Evolutionary conservation across 2,113 vertebrate species (phyloP).

Genomic region (Cranoglanis bouderius): DNA sequence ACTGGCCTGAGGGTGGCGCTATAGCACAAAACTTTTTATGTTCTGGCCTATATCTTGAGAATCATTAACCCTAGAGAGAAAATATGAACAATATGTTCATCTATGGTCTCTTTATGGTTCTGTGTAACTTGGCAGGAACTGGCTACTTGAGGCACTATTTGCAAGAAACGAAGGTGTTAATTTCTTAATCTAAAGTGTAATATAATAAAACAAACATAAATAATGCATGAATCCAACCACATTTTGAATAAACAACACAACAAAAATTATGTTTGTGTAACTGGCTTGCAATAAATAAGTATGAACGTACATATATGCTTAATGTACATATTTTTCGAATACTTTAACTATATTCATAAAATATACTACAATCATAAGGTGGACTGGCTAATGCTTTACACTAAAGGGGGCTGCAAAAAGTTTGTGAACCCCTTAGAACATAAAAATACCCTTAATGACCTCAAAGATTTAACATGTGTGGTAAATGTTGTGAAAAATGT

Average conservation of each 20-base stretch:
- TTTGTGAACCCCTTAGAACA: background rate
- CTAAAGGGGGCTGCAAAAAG: background rate
- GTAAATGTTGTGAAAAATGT: no score
- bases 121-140: background rate
- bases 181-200: background rate
- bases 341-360: no score
- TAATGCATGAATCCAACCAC: background rate
- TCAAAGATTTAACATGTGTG: background rate
- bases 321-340: background rate
- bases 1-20: background rate
- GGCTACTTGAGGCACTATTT: background rate
- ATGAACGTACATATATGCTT: background rate
- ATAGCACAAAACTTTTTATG: background rate
- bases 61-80: background rate
- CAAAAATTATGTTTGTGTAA: background rate
- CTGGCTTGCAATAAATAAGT: background rate
- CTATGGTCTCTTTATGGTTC: background rate
- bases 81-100: background rate
- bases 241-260: no score
- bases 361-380: background rate
- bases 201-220: background rate
- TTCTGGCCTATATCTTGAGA: background rate
- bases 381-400: background rate
- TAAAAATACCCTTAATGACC: background rate
- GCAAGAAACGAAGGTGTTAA: no score